phyloP scores from a whole-genome alignment of 1,140 invertebrate species.

The Aporrectodea caliginosa region DNA sequence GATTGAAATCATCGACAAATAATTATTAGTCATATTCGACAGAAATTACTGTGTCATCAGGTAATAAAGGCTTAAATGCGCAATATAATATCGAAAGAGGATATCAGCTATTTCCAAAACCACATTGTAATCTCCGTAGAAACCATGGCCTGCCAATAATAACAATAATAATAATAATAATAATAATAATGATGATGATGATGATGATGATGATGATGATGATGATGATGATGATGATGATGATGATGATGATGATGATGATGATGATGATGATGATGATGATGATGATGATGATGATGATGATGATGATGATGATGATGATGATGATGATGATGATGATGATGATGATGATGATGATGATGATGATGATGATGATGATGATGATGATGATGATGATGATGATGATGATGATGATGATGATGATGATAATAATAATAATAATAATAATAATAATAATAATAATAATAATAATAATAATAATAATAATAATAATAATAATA shows the following conservation, averaged over 20 bases:
- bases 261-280: slow-evolving; percentile 1
- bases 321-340: neutral
- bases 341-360: neutral
- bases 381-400: slow-evolving; percentile 3
- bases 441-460: too few species aligned
- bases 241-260: slow-evolving; percentile 2
- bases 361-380: slow-evolving; percentile 1
- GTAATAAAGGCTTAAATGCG: too few species aligned
- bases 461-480: too few species aligned
- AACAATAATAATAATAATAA: too few species aligned
- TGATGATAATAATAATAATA: neutral
- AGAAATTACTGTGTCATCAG: too few species aligned
- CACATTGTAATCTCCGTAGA: too few species aligned
- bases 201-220: neutral
- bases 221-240: slow-evolving; percentile 1
- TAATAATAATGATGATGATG: neutral
- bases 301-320: neutral
- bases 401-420: neutral
- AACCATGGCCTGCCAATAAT: too few species aligned
- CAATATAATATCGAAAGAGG: too few species aligned
- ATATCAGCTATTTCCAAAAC: too few species aligned
- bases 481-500: too few species aligned
- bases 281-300: neutral
- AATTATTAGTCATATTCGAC: too few species aligned
- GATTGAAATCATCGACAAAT: too few species aligned